Conservation (phyloP, 2,888 invertebrate genomes). For the Morinoia aosen region DNA sequence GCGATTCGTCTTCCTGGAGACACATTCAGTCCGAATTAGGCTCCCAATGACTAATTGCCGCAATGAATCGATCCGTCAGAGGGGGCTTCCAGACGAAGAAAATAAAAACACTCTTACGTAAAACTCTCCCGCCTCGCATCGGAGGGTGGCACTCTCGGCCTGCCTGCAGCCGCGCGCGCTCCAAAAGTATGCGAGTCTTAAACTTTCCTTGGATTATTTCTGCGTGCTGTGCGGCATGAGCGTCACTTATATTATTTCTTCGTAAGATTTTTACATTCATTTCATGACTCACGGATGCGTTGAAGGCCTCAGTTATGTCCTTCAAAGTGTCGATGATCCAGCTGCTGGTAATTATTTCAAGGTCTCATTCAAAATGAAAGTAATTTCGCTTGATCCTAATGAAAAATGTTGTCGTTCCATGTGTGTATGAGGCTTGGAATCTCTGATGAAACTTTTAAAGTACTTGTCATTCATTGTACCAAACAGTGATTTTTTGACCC, state of each 20-base stretch:
- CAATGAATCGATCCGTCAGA: neutral
- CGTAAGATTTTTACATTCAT: neutral
- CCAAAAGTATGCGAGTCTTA: neutral
- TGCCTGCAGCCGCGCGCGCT: neutral
- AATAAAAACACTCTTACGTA: neutral
- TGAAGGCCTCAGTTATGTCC: neutral
- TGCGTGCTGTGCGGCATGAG: neutral
- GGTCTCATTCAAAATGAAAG: neutral
- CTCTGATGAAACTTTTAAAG: neutral
- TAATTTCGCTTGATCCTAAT: neutral
- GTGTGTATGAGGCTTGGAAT: neutral
- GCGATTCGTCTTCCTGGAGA: neutral
- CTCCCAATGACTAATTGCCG: neutral
- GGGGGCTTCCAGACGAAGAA: neutral
- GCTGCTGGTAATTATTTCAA: neutral
- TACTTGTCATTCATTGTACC: too few species aligned
- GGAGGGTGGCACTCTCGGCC: neutral
- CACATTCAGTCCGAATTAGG: constrained; percentile 12
- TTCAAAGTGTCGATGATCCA: neutral
- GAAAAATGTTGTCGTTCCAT: neutral
- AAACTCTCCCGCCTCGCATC: neutral
- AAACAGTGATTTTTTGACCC: too few species aligned
- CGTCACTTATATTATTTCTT: neutral
- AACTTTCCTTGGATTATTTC: neutral
- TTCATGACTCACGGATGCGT: neutral